These are phyloP conservation scores for Patella depressa DNA, from an alignment of 2,888 invertebrate species.

Conservation along the genomic window DNA sequence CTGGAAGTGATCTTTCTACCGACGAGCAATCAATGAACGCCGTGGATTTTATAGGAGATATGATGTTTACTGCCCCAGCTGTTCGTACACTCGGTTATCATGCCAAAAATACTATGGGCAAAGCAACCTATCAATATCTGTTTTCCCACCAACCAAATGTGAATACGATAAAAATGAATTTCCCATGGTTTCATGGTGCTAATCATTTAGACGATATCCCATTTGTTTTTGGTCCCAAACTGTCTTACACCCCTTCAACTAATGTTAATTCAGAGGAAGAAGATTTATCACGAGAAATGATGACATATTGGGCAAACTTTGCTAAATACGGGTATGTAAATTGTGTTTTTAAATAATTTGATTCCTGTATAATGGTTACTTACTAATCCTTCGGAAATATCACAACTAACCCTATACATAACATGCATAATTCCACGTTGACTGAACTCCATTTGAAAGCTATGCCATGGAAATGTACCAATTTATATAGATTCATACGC, in stretches of 20 bases:
- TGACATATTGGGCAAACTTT: conserved; percentile 95
- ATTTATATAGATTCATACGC: too few relatives aligned
- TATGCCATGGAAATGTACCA: too few relatives aligned
- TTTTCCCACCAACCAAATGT: conserved; percentile 24
- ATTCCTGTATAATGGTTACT: too few relatives aligned
- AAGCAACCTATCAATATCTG: conserved; percentile 25
- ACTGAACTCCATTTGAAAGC: too few relatives aligned
- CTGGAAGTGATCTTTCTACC: background rate
- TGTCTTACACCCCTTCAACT: conserved; percentile 28
- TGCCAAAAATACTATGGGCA: conserved; percentile 2
- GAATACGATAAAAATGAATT: background rate
- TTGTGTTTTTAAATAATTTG: too few relatives aligned
- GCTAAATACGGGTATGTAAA: conserved; percentile 86
- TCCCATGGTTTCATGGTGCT: conserved; percentile 30
- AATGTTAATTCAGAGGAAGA: conserved; percentile 87
- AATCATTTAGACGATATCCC: conserved; percentile 28
- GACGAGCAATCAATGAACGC: conserved; percentile 23
- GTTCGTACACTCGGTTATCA: conserved; percentile 21
- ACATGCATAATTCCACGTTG: too few relatives aligned
- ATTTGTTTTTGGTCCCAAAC: conserved; percentile 69
- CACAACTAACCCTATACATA: too few relatives aligned
- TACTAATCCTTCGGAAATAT: too few relatives aligned
- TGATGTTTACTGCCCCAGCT: conserved; percentile 35
- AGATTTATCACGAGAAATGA: conserved; percentile 85
- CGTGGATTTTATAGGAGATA: conserved; percentile 32